Evolutionary conservation across 2,888 invertebrate genomes (phyloP).

Genomic region (Aproaerema taeniolella): DNA sequence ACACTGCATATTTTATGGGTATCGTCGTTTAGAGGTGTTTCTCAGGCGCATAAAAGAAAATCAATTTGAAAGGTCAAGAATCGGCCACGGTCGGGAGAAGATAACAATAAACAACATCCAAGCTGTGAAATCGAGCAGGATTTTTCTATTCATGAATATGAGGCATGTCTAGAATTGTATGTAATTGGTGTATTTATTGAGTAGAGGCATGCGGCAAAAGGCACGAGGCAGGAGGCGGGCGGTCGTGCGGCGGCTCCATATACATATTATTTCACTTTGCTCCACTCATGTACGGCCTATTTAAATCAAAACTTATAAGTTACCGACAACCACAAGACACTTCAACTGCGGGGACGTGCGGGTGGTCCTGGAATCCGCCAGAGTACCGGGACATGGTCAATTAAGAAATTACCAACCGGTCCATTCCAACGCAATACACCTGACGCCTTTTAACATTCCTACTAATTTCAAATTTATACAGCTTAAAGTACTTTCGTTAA

Average conservation of each 20-base stretch:
- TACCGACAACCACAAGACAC: conserved; percentile 33
- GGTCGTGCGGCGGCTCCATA: conserved; percentile 23
- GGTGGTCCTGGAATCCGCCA: conserved; percentile 41
- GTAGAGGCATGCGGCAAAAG: conserved; percentile 5
- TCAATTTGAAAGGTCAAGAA: conserved; percentile 7
- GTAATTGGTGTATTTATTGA: conserved; percentile 17
- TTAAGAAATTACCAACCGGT: conserved; percentile 28
- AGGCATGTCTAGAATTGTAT: conserved; percentile 3
- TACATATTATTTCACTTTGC: conserved; percentile 20
- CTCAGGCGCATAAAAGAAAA: conserved; percentile 3
- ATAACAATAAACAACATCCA: conserved; percentile 6
- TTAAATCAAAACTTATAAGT: conserved; percentile 28
- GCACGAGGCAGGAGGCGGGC: conserved; percentile 3
- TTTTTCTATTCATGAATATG: conserved; percentile 7
- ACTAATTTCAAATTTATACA: too few species aligned
- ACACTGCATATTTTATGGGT: too few species aligned
- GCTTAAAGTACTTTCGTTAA: too few species aligned
- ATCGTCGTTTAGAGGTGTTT: too few species aligned
- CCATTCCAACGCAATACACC: too few species aligned
- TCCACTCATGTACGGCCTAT: conserved; percentile 24
- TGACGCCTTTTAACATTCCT: too few species aligned
- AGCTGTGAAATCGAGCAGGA: conserved; percentile 10
- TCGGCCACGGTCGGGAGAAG: conserved; percentile 1
- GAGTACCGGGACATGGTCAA: conserved; percentile 29
- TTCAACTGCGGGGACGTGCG: conserved; percentile 39